Evolutionary conservation across 2,888 invertebrate species (phyloP).

Genomic region (Plebejus melissa): DNA sequence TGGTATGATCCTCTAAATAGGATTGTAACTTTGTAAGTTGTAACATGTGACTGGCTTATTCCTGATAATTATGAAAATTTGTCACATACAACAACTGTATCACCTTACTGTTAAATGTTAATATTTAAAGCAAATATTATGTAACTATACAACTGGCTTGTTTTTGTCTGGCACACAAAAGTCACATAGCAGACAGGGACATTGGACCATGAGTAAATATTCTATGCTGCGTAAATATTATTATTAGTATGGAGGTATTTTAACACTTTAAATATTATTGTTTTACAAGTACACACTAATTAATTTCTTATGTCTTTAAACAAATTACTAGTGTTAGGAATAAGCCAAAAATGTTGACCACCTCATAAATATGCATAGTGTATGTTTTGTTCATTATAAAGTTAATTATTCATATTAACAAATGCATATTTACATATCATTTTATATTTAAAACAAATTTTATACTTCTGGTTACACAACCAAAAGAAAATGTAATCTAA

Average conservation of each 20-base stretch:
- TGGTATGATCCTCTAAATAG: not conserved
- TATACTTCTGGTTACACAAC: constrained; percentile 2
- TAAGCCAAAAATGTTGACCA: not conserved
- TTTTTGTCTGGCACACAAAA: too few relatives aligned
- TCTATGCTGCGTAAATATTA: too few relatives aligned
- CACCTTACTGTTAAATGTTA: too few relatives aligned
- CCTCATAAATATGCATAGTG: not conserved
- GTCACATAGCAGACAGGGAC: too few relatives aligned
- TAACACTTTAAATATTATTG: not conserved
- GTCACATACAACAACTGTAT: too few relatives aligned
- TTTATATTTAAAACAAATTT: not conserved
- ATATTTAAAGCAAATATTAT: too few relatives aligned
- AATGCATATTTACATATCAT: constrained; percentile 11
- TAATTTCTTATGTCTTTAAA: not conserved
- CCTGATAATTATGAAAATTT: not conserved
- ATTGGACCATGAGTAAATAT: too few relatives aligned
- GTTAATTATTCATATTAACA: not conserved
- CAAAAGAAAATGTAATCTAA: constrained; percentile 5
- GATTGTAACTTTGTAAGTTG: not conserved
- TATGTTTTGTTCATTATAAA: not conserved
- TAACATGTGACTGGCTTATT: constrained; percentile 2
- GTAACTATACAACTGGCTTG: too few relatives aligned
- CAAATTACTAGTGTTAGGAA: not conserved
- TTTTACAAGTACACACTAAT: not conserved
- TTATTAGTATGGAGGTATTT: not conserved